These are phyloP conservation scores for Phaedon cochleariae DNA, from an alignment of 2,888 invertebrate species.

Conservation along the genomic window DNA sequence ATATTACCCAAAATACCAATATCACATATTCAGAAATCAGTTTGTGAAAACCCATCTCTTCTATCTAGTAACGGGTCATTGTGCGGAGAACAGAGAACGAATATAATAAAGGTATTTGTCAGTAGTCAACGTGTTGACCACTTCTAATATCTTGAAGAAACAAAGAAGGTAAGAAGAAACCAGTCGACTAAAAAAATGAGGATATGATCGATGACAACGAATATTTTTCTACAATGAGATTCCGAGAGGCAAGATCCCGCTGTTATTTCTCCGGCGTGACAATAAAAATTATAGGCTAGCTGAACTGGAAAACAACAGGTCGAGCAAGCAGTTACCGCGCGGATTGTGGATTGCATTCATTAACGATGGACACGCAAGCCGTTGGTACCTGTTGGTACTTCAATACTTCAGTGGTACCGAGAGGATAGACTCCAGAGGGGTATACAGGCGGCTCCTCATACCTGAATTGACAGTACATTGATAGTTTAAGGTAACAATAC, in stretches of 20 bases:
- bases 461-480: too few relatives aligned
- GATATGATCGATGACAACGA: slow-evolving; percentile 58
- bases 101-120: too few relatives aligned
- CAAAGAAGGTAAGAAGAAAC: background rate
- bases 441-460: too few relatives aligned
- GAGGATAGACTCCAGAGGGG: slow-evolving; percentile 2
- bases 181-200: slow-evolving; percentile 11
- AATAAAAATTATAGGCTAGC: slow-evolving; percentile 71
- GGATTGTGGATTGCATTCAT: slow-evolving; percentile 70
- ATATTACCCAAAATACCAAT: too few relatives aligned
- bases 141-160: background rate
- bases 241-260: slow-evolving; percentile 60
- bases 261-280: slow-evolving; percentile 68
- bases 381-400: slow-evolving; percentile 13
- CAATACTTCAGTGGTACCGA: slow-evolving; percentile 27
- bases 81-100: too few relatives aligned
- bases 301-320: slow-evolving; percentile 70
- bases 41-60: too few relatives aligned
- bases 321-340: slow-evolving; percentile 58
- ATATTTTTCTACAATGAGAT: slow-evolving; percentile 56
- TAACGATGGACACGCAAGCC: slow-evolving; percentile 65
- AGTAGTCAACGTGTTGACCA: too few relatives aligned
- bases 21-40: too few relatives aligned
- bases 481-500: too few relatives aligned
- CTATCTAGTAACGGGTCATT: too few relatives aligned